These are phyloP conservation scores for Steromphala cineraria DNA, from an alignment of 2,888 invertebrate species.

Conservation along the genomic window DNA sequence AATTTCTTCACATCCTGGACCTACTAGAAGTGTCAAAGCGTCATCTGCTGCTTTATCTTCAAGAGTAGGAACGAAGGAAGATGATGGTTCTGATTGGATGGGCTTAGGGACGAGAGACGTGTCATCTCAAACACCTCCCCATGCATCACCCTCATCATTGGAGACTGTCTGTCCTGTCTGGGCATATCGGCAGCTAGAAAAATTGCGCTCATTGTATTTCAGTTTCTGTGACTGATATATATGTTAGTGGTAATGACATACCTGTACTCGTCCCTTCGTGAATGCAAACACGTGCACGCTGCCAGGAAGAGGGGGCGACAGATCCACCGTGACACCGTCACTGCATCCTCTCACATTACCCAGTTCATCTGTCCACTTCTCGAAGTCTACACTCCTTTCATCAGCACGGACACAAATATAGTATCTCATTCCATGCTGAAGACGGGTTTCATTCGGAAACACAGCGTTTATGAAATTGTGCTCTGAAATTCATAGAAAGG, in stretches of 20 bases:
- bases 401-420: conserved; percentile 46
- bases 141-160: too few species aligned
- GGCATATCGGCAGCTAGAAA: too few species aligned
- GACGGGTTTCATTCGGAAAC: neutral
- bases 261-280: conserved; percentile 1
- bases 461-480: neutral
- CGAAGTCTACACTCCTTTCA: conserved; percentile 33
- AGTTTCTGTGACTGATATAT: too few species aligned
- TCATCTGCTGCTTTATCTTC: too few species aligned
- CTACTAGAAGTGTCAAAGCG: too few species aligned
- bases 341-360: conserved; percentile 44
- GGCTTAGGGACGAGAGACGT: too few species aligned
- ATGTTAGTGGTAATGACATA: neutral
- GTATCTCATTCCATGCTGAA: conserved; percentile 42
- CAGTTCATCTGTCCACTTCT: conserved; percentile 44
- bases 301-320: conserved; percentile 42
- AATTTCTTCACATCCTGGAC: too few species aligned
- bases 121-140: too few species aligned
- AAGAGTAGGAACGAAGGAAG: too few species aligned
- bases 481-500: neutral
- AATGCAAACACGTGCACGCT: conserved; percentile 39
- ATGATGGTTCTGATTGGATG: too few species aligned
- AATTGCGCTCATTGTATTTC: too few species aligned
- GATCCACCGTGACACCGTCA: conserved; percentile 55
- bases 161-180: too few species aligned